Base-by-base conservation (phyloP, 2,113 vertebrate species). In the Phalacrocorax pelagicus region DNA sequence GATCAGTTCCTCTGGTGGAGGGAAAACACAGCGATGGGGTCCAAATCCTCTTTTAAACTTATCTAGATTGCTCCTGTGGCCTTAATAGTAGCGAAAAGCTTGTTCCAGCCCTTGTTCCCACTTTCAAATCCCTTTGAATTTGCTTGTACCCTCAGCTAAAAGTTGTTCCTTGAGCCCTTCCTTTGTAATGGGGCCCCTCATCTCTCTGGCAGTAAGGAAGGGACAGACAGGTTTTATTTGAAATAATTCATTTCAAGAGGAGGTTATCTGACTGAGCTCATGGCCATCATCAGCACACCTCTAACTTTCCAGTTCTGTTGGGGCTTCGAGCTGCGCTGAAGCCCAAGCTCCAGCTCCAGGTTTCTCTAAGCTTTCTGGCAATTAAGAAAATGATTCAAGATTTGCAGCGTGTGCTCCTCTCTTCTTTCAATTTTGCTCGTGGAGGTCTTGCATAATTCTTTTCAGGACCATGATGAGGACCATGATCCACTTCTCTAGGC, bases 401-500 rank as follows among this genome's bases (percentile, higher is more conserved):
- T 24, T 44, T 62, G 51, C 47, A 5, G 15, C 5, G 14, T 57
- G 58, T 9, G 9, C 36, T 79, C 36, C 54, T 46, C 30, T 73
- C 47, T 57, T 58, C 69, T 70, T 73, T 77, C 23, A 5, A 5
- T 27, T 66, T 57, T 72, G 14, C 58, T 91, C 23, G 3, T 3
- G 32, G 22, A 51, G 7, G 12, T 36, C 44, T 69, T 47, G 46
- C 8, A 19, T 12, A 40, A 29, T 26, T 69, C 58, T 67, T 62
- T 46, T 47, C 10, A 52, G 36, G 63, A 46, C 22, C 55, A 29
- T 3, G 47, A 59, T 12, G 30, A 73, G 40, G 44, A 78, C 51
- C 44, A 3, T 0, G 4, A 47, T 23, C 57, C n/a, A 19, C 36
- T 95, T 74, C 77, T 62, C 34, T 27, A 26, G 32, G 57, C 0